phyloP scores from a whole-genome alignment of 2,888 invertebrate species.

The Chelonus formosanus region DNA sequence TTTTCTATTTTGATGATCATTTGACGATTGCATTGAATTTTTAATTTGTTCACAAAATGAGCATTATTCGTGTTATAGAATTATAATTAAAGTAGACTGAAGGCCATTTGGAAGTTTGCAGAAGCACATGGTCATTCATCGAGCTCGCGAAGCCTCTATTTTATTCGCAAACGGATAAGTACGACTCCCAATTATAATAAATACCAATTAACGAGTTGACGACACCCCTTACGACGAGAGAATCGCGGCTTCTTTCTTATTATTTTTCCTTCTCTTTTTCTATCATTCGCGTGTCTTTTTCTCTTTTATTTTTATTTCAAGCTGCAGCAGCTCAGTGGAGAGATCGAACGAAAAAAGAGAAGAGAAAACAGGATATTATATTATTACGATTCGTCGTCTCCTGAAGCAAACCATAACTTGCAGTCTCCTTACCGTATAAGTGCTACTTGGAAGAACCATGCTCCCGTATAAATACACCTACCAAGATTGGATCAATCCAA shows the following conservation, averaged over 20 bases:
- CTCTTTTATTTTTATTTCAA: constrained; percentile 28
- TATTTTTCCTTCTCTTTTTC: constrained; percentile 28
- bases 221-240: constrained; percentile 49
- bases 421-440: constrained; percentile 30
- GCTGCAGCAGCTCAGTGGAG: constrained; percentile 4
- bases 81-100: constrained; percentile 32
- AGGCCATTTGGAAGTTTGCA: constrained; percentile 26
- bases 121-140: constrained; percentile 41
- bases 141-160: constrained; percentile 42
- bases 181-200: constrained; percentile 63
- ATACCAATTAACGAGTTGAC: constrained; percentile 62
- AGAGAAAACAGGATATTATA: constrained; percentile 42
- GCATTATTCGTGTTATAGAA: constrained; percentile 30
- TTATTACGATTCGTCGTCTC: constrained; percentile 44
- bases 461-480: constrained; percentile 35
- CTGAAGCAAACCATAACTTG: constrained; percentile 29
- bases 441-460: constrained; percentile 38
- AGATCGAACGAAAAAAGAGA: constrained; percentile 21
- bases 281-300: constrained; percentile 13
- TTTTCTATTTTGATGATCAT: no score
- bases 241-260: constrained; percentile 33
- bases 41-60: no score
- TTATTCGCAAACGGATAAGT: constrained; percentile 53
- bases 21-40: no score
- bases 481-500: constrained; percentile 43